phyloP scores from a whole-genome alignment of 2,888 invertebrate species.

The Protodeltote pygarga region DNA sequence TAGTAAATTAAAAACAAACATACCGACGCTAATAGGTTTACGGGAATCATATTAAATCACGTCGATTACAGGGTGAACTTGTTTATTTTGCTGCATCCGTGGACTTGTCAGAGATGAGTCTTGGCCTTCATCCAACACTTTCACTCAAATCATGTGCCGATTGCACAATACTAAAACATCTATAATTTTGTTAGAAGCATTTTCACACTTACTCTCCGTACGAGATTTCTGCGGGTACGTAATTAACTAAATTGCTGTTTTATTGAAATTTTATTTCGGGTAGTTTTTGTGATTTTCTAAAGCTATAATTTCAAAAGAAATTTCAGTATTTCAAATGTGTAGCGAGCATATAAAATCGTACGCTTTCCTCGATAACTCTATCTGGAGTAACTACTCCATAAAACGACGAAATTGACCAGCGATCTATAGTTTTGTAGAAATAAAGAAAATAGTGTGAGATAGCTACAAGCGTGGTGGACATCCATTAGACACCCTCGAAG shows the following conservation, averaged over 20 bases:
- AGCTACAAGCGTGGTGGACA: constrained; percentile 49
- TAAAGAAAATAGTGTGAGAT: constrained; percentile 34
- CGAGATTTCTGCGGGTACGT: constrained; percentile 20
- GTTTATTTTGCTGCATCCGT: constrained; percentile 71
- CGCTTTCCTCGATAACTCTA: constrained; percentile 5
- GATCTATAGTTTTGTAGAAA: constrained; percentile 35
- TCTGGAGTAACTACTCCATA: constrained; percentile 15
- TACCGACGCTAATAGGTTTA: constrained; percentile 63
- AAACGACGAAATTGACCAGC: constrained; percentile 22
- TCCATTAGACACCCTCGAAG: constrained; percentile 60
- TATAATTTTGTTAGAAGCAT: constrained; percentile 28
- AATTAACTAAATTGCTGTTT: constrained; percentile 32
- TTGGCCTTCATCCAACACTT: constrained; percentile 78
- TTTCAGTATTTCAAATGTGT: constrained; percentile 18
- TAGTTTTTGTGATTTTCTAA: constrained; percentile 33
- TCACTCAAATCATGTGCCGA: constrained; percentile 71
- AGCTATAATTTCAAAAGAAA: constrained; percentile 5
- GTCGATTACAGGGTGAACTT: constrained; percentile 58
- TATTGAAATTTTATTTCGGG: constrained; percentile 32
- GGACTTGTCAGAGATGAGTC: constrained; percentile 66
- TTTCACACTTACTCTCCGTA: constrained; percentile 25
- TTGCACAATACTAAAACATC: constrained; percentile 62
- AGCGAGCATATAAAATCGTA: constrained; percentile 11
- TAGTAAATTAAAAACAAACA: constrained; percentile 52
- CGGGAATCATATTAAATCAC: constrained; percentile 64